These are phyloP conservation scores for Drosophila leontia DNA, from an alignment of 1,140 invertebrate species.

Conservation along the genomic window DNA sequence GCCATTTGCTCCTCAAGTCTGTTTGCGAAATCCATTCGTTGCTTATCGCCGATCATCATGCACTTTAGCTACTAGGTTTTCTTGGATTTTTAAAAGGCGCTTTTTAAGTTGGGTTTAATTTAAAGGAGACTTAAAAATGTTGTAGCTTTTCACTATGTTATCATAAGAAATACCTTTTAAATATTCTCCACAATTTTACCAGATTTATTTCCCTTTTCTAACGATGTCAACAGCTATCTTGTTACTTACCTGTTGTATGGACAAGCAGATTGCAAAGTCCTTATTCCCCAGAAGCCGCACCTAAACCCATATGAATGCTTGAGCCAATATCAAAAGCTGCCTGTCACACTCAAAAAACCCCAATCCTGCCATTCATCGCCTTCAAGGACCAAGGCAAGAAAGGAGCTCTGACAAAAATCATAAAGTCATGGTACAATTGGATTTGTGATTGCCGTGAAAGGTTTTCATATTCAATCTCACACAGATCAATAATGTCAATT, in stretches of 20 bases:
- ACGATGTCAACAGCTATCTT: neutral
- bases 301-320: constrained; percentile 16
- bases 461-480: constrained; percentile 33
- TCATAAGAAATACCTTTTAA: no score
- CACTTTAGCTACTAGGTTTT: neutral
- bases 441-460: constrained; percentile 36
- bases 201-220: neutral
- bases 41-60: constrained; percentile 11
- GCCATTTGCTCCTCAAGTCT: constrained; percentile 22
- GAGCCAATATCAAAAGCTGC: constrained; percentile 21
- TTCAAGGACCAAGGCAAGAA: neutral
- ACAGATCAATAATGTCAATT: constrained; percentile 33
- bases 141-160: no score
- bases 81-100: no score
- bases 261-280: constrained; percentile 8
- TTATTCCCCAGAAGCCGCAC: neutral
- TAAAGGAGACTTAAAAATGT: neutral
- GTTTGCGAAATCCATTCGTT: constrained; percentile 3
- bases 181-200: neutral
- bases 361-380: constrained; percentile 23
- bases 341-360: constrained; percentile 13
- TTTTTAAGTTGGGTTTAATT: neutral
- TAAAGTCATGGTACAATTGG: constrained; percentile 32
- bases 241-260: constrained; percentile 8
- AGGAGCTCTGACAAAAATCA: constrained; percentile 14